These are phyloP conservation scores for Gracilinanus agilis DNA, from an alignment of 2,113 vertebrate species.

Conservation along the genomic window DNA sequence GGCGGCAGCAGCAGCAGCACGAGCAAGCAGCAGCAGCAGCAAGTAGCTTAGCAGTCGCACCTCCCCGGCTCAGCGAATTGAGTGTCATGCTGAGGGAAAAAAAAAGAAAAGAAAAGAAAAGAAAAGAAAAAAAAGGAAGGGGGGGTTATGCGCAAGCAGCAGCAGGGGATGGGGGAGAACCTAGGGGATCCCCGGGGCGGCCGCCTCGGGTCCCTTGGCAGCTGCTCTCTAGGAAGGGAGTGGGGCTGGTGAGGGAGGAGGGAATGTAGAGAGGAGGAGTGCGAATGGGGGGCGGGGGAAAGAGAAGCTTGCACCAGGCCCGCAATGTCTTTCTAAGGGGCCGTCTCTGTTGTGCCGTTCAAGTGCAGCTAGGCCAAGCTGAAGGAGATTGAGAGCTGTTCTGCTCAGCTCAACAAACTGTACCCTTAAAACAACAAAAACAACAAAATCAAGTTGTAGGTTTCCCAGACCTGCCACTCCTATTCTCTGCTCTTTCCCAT, in stretches of 20 bases:
- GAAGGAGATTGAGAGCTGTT: conserved; percentile 9
- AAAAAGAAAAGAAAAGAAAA: background rate
- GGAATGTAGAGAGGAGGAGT: background rate
- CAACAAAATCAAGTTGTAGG: conserved; percentile 63
- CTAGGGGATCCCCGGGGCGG: conserved; percentile 69
- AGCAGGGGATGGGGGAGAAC: conserved; percentile 66
- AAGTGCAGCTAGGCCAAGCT: conserved; percentile 82
- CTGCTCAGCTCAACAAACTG: conserved; percentile 33
- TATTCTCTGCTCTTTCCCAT: background rate
- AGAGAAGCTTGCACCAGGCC: conserved; percentile 76
- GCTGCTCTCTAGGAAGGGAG: conserved; percentile 78
- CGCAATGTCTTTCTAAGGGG: conserved; percentile 76
- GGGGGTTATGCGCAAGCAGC: conserved; percentile 45
- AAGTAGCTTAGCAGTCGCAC: conserved; percentile 64
- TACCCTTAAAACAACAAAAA: background rate
- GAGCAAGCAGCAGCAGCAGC: conserved; percentile 52
- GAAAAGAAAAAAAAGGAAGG: background rate
- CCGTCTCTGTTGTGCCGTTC: conserved; percentile 68
- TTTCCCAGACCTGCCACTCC: background rate
- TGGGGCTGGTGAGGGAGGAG: conserved; percentile 67
- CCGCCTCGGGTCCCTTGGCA: conserved; percentile 74
- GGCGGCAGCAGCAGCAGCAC: conserved; percentile 54
- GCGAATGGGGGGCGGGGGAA: conserved; percentile 56
- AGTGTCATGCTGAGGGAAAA: conserved; percentile 63
- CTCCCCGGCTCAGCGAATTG: conserved; percentile 70